Evolutionary conservation across 2,113 vertebrate genomes (phyloP).

Genomic region (Callithrix jacchus): DNA sequence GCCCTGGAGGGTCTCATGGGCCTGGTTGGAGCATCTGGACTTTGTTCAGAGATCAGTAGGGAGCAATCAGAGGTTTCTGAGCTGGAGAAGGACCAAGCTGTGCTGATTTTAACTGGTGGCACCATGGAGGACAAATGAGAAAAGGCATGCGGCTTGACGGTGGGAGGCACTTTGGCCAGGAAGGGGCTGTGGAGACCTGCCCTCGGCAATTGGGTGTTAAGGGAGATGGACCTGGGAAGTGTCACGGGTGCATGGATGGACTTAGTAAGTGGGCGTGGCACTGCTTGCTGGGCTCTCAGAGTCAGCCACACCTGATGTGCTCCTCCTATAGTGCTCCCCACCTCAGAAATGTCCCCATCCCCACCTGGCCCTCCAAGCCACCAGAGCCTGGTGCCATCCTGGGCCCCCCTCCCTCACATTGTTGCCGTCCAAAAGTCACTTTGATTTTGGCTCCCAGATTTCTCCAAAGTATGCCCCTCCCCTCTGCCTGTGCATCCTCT

Average conservation of each 20-base stretch:
- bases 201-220: not conserved
- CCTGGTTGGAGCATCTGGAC: not conserved
- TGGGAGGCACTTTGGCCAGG: not conserved
- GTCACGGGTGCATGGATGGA: not conserved
- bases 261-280: not conserved
- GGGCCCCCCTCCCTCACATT: not conserved
- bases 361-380: not conserved
- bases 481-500: not conserved
- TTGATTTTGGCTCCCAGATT: not conserved
- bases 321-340: not conserved
- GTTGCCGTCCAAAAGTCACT: not conserved
- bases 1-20: not conserved
- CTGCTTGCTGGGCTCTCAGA: not conserved
- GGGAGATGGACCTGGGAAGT: too few relatives aligned
- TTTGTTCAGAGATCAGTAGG: not conserved
- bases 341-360: not conserved
- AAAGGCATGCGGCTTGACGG: not conserved
- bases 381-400: not conserved
- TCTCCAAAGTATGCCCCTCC: not conserved
- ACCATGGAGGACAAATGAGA: not conserved
- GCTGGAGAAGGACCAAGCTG: not conserved
- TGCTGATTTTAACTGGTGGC: not conserved
- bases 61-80: not conserved
- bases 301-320: not conserved
- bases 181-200: not conserved